phyloP scores from a whole-genome alignment of 2,797 vertebrate genomes.

The Avahi laniger region DNA sequence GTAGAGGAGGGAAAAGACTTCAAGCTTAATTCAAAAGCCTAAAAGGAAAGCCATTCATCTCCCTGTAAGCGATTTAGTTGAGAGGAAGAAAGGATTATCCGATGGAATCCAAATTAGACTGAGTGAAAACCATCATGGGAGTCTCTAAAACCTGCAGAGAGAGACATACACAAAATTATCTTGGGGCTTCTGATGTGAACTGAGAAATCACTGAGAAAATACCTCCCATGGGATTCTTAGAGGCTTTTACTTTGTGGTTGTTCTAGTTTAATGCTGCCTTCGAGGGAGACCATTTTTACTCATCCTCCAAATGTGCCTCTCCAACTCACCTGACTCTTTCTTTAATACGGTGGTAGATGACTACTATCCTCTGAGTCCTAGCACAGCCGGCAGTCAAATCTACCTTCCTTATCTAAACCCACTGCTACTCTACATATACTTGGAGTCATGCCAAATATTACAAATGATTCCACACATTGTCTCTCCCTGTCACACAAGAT shows the following conservation, averaged over 20 bases:
- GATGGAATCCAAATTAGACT: not conserved
- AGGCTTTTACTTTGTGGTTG: not conserved
- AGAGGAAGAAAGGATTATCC: not conserved
- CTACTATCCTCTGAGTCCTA: not conserved
- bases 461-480: not conserved
- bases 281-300: rapidly evolving
- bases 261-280: not conserved
- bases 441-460: not conserved
- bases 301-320: not conserved
- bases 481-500: not conserved
- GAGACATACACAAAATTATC: not conserved
- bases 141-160: not conserved
- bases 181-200: not conserved
- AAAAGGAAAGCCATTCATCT: not conserved
- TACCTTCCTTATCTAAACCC: not conserved
- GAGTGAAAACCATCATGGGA: not conserved
- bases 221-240: not conserved
- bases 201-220: not conserved
- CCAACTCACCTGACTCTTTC: not conserved
- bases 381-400: not conserved
- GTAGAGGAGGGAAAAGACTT: not conserved
- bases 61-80: not conserved
- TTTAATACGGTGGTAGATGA: no score
- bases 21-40: not conserved
- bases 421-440: not conserved